Base-by-base conservation (phyloP, 2,113 vertebrate species). In the Epinephelus fuscoguttatus region DNA sequence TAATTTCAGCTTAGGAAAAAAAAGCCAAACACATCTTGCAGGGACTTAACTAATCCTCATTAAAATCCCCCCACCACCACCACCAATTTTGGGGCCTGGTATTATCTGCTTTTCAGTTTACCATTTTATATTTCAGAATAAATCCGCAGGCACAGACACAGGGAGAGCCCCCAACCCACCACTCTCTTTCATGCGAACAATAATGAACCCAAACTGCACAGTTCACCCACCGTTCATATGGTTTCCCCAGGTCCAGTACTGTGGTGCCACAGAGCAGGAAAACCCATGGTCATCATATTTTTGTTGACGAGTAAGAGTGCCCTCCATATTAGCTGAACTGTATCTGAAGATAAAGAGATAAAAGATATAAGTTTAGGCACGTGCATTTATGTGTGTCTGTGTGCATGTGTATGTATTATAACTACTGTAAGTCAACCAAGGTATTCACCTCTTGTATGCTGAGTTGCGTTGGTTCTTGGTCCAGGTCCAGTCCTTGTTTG, bases 281-380 rank as follows among this genome's bases (percentile, higher is more conserved):
- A 96, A 94, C 12, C 89, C 85, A 12, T 96, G 95, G 0, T 93
- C 92, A 3, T 97, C 95, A 27, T 94, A 94, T 45, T 92, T 90
- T 30, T 93, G 94, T 80, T 89, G 93, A 4, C 3, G 93, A 47
- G 95, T 93, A 67, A 96, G 92, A 14, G 95, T 81, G 0, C 95
- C 94, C 59, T 96, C 96, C 93, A 97, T 93, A 78, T 96, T 96
- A 84, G 94, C 94, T 50, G 96, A 94, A 57, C 96, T 97, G 68
- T 90, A 95, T 52, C 94, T 95, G 75, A 45, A 71, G 27, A 64
- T 95, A 74, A 45, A 71, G 27, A 64, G 10, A 69, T 25, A 57
- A 59, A 49, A 11, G 47, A 45, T 55, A 2, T 50, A 21, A 14
- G 30, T 56, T 37, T 6, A 25, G 2, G 18, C 21, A 19, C 4